These are phyloP conservation scores for Caradrina clavipalpis DNA, from an alignment of 2,888 invertebrate genomes.

Conservation along the genomic window DNA sequence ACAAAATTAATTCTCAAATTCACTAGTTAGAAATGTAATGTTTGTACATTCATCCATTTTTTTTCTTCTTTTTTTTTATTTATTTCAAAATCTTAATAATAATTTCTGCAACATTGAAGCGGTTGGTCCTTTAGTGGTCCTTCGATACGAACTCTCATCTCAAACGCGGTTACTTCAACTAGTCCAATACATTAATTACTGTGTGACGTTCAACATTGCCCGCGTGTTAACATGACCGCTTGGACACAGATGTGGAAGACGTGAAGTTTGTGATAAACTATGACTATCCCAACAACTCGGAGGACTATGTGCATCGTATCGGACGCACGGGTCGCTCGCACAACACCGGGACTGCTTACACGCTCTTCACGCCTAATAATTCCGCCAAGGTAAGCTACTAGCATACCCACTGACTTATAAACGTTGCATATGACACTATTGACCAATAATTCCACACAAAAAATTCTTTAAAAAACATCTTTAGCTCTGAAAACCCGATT, in stretches of 20 bases:
- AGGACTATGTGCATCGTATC: conserved; percentile 99
- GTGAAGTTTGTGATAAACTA: conserved; percentile 99
- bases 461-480: too few species aligned
- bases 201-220: neutral
- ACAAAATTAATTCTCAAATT: neutral
- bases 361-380: conserved; percentile 98
- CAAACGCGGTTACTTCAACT: conserved; percentile 37
- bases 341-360: conserved; percentile 98
- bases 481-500: too few species aligned
- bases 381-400: conserved; percentile 92
- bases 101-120: neutral
- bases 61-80: neutral
- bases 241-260: conserved; percentile 97
- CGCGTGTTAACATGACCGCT: conserved; percentile 37
- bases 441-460: too few species aligned
- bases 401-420: too few species aligned
- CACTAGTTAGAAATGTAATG: neutral
- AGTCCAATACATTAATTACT: conserved; percentile 50
- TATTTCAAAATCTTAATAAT: neutral
- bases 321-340: conserved; percentile 98
- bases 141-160: conserved; percentile 48
- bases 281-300: conserved; percentile 99
- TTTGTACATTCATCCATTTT: conserved; percentile 14
- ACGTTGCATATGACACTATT: too few species aligned
- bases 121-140: conserved; percentile 5